Percentiles rank a stretch among this genome's conserved stretches.
These are phyloP conservation scores for Pyxicephalus adspersus DNA, from an alignment of 2,113 vertebrate genomes.

Conservation along the genomic window DNA sequence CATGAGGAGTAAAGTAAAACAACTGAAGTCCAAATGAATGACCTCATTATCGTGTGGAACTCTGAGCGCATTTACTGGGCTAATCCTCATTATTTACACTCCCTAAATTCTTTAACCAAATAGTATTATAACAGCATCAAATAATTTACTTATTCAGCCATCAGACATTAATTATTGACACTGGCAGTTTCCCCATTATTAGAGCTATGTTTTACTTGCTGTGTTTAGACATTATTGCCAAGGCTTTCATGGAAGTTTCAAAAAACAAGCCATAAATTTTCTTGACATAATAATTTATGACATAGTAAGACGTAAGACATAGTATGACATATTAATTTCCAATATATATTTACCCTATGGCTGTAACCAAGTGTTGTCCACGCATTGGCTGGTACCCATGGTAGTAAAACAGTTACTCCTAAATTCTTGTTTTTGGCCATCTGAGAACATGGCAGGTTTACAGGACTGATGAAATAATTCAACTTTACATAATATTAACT, in stretches of 20 bases:
- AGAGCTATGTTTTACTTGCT: background rate
- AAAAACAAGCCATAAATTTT: background rate
- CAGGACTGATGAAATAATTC: no score
- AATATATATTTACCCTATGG: no score
- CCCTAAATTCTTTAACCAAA: background rate
- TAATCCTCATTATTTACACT: conserved; percentile 40
- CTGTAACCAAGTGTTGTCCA: no score
- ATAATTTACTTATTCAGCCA: conserved; percentile 6
- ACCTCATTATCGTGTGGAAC: conserved; percentile 23
- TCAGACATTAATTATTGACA: conserved; percentile 33
- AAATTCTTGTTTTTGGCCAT: no score
- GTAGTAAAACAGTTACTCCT: no score
- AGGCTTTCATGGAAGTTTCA: background rate
- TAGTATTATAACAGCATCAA: conserved; percentile 23
- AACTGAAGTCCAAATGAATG: conserved; percentile 19
- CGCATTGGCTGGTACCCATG: no score
- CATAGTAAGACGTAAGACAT: no score
- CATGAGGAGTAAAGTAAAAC: conserved; percentile 21
- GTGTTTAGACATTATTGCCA: background rate
- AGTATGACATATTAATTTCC: background rate
- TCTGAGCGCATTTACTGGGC: conserved; percentile 33
- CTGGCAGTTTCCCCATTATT: background rate
- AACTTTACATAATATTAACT: no score
- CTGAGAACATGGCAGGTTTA: no score
- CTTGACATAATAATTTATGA: no score